These are phyloP conservation scores for Bruchidius siliquastri DNA, from an alignment of 2,888 invertebrate species.

Conservation along the genomic window DNA sequence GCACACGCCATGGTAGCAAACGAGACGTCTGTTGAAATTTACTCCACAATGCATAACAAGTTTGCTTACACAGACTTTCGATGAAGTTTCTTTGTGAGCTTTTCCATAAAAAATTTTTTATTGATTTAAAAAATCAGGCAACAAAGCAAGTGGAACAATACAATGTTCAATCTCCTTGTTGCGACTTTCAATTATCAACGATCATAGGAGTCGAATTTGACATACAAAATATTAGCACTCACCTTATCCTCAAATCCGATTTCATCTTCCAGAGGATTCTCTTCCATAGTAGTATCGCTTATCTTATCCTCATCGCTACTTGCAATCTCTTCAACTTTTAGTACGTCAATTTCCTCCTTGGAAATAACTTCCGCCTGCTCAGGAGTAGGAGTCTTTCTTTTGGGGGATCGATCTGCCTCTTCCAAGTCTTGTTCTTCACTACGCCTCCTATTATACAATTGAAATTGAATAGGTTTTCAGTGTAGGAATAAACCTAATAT, in stretches of 20 bases:
- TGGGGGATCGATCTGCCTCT: slow-evolving; percentile 25
- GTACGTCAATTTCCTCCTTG: slow-evolving; percentile 18
- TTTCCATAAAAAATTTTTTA: too few species aligned
- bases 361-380: slow-evolving; percentile 11
- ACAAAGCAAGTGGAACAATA: too few species aligned
- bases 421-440: slow-evolving; percentile 31
- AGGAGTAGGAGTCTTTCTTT: slow-evolving; percentile 39
- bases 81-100: too few species aligned
- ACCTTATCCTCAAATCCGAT: slow-evolving; percentile 12
- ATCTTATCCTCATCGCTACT: slow-evolving; percentile 30
- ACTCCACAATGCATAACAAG: too few species aligned
- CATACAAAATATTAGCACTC: not conserved
- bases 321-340: slow-evolving; percentile 9
- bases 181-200: too few species aligned
- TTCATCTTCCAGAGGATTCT: slow-evolving; percentile 22
- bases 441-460: slow-evolving; percentile 1
- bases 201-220: too few species aligned
- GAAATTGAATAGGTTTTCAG: not conserved
- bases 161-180: too few species aligned
- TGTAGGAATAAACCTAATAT: too few species aligned
- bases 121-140: too few species aligned
- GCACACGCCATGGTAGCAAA: too few species aligned
- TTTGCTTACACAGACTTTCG: too few species aligned
- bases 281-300: slow-evolving; percentile 23
- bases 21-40: too few species aligned